Conservation (phyloP, 2,113 vertebrate species). For the Actenoides lindsayi region DNA sequence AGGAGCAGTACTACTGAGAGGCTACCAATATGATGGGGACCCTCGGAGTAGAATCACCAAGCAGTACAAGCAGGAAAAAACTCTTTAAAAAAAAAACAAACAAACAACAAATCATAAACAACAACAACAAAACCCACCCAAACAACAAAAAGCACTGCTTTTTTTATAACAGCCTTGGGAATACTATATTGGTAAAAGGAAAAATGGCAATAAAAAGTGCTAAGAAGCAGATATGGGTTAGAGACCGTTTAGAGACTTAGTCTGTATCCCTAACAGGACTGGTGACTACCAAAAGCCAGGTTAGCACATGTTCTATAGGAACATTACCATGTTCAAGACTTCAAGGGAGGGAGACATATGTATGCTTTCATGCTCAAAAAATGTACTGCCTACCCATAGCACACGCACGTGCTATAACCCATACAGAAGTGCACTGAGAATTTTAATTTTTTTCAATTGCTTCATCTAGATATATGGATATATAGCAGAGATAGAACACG, state of each 20-base stretch:
- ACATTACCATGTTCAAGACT: not conserved
- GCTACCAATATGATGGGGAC: not conserved
- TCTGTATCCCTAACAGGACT: not conserved
- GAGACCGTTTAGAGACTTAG: not conserved
- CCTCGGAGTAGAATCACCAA: not conserved
- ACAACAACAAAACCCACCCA: too few relatives aligned
- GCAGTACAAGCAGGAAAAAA: not conserved
- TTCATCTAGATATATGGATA: not conserved
- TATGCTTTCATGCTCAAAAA: not conserved
- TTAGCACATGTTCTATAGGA: not conserved
- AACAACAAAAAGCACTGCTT: not conserved
- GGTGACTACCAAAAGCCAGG: not conserved
- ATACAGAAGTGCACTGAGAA: not conserved
- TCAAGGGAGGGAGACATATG: rapidly evolving
- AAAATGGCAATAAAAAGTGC: not conserved
- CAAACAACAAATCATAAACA: not conserved
- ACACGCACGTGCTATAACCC: not conserved
- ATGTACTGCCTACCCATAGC: not conserved
- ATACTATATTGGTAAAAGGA: not conserved
- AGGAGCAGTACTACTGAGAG: not conserved
- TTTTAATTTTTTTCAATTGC: not conserved
- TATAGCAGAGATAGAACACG: not conserved
- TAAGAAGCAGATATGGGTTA: not conserved
- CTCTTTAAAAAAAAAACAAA: not conserved
- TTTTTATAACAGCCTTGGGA: not conserved